Evolutionary conservation across 1,140 invertebrate genomes (phyloP).

Genomic region (Hormaphis cornu): DNA sequence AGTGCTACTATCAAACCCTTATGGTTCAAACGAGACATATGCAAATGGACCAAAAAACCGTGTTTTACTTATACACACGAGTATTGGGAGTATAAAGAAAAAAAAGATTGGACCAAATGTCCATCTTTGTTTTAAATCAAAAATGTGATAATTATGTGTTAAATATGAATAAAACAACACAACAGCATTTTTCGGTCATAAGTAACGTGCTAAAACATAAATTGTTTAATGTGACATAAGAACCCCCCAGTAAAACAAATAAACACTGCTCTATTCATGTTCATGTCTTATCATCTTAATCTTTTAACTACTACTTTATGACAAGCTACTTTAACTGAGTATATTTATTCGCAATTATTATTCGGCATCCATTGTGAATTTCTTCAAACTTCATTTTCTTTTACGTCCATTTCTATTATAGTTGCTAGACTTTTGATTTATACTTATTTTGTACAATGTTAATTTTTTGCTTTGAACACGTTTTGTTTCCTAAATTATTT

Average conservation of each 20-base stretch:
- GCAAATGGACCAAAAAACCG: constrained; percentile 66
- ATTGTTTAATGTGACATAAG: not conserved
- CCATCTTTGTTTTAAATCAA: constrained; percentile 72
- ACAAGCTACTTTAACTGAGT: not conserved
- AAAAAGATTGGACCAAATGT: constrained; percentile 80
- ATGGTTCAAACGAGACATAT: constrained; percentile 84
- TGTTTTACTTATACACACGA: constrained; percentile 76
- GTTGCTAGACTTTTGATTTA: not conserved
- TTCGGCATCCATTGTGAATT: not conserved
- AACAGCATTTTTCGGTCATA: too few relatives aligned
- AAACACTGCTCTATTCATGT: not conserved
- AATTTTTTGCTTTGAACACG: not conserved
- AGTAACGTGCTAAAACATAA: not conserved
- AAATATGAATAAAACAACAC: too few relatives aligned
- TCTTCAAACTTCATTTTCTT: not conserved
- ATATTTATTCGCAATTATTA: not conserved
- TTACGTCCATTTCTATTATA: not conserved
- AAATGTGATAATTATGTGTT: constrained; percentile 19
- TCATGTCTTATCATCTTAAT: not conserved
- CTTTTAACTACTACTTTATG: not conserved
- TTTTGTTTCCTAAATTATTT: constrained; percentile 9
- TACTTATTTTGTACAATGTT: not conserved
- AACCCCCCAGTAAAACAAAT: not conserved
- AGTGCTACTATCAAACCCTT: constrained; percentile 59
- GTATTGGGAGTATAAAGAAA: constrained; percentile 90